Base-by-base conservation (phyloP, 2,888 invertebrate species). In the Melanostoma mellinum region DNA sequence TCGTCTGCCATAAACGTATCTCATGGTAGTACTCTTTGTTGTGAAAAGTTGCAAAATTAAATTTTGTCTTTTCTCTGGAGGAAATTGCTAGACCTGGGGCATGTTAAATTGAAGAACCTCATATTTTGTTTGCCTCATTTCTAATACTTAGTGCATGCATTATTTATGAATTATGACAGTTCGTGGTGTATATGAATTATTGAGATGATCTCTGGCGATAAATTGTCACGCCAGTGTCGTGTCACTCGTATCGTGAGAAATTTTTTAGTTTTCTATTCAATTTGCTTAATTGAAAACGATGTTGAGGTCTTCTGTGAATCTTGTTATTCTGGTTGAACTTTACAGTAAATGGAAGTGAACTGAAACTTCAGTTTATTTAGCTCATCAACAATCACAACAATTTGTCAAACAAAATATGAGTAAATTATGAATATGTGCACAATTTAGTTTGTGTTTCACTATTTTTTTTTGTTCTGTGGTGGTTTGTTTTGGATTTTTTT, bases 71-170 rank as follows among this genome's bases (percentile, higher is more conserved):
- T 42, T 42, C 46, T 6, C 10, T 50, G 56, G 61, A 33, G 48
- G 6, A 63, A 63, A 71, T 69, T 56, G 76, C 76, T 50, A 63
- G 76, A 69, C 76, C 69, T 40, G 35, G 69, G 69, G 61, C 40
- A 53, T 55, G 38, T 40, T 60, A 46, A 40, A 50, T 65, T 42
- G 10, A 61, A 42, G 20, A 32, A 71, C 38, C 9, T 8, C 32
- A 35, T 33, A 35, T 52, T 9, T 36, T 35, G 6, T 33, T n/a
- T 50, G 3, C 20, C 9, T n/a, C 3, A 42, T 44, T 38, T 52
- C 32, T 10, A 38, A 20, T 38, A 30, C 5, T 6, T 35, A 6
- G n/a, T 10, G 48, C 36, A 33, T 44, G 20, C 20, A 20, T 20
- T 20, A 20, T 20, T 20, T 20, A 20, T 20, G 20, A 20, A 20